These are phyloP conservation scores for Lagopus leucura DNA, from an alignment of 2,113 vertebrate genomes.

Conservation along the genomic window DNA sequence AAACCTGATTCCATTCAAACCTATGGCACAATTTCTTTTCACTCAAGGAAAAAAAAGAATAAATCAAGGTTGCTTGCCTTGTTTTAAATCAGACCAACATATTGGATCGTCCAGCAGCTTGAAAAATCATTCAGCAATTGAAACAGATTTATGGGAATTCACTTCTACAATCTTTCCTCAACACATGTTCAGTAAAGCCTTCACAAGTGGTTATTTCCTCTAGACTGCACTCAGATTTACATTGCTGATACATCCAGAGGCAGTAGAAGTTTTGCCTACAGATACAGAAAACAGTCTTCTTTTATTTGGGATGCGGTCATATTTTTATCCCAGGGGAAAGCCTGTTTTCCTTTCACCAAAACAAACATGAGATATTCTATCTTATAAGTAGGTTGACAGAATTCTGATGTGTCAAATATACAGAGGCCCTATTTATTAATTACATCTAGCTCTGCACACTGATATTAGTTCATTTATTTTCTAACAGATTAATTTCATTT, in stretches of 20 bases:
- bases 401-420: not conserved
- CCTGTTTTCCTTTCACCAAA: not conserved
- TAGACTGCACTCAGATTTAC: not conserved
- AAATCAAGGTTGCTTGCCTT: not conserved
- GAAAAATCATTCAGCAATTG: not conserved
- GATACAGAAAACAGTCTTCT: not conserved
- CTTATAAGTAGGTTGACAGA: not conserved
- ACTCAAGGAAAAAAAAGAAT: not conserved
- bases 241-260: not conserved
- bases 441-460: accelerated
- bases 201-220: not conserved
- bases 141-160: not conserved
- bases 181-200: not conserved
- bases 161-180: not conserved
- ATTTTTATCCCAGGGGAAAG: not conserved
- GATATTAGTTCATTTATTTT: not conserved
- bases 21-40: not conserved
- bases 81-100: not conserved
- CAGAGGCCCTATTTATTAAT: not conserved
- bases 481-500: not conserved
- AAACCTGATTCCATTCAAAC: slow-evolving; percentile 13
- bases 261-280: not conserved
- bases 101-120: not conserved
- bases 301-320: not conserved
- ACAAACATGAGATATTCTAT: not conserved